Percentiles rank a stretch among this genome's conserved stretches.
These are phyloP conservation scores for Idris sp. DNA, from an alignment of 1,140 invertebrate genomes.

Conservation along the genomic window DNA sequence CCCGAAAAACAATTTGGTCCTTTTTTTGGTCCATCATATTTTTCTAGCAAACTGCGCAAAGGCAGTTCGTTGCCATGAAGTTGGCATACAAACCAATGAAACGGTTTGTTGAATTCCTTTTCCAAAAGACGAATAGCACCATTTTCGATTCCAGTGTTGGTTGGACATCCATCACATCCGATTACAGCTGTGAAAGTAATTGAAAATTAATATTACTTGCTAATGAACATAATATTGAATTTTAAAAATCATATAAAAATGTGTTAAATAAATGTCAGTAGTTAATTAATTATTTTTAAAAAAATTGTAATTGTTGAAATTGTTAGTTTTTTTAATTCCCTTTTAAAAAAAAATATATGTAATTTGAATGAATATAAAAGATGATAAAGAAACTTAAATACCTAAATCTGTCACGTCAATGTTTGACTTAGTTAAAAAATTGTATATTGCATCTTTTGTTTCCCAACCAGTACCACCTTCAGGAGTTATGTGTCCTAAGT, in stretches of 20 bases:
- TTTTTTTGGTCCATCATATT: constrained; percentile 60
- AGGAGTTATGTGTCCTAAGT: constrained; percentile 57
- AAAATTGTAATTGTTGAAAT: too few species aligned
- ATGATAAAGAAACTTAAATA: too few species aligned
- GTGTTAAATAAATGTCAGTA: constrained; percentile 13
- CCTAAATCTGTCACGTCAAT: too few species aligned
- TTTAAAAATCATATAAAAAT: background rate
- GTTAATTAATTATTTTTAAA: too few species aligned
- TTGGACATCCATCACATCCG: constrained; percentile 67
- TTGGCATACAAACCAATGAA: constrained; percentile 65
- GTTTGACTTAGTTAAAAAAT: constrained; percentile 37
- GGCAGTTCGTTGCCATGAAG: constrained; percentile 65
- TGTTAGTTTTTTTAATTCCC: too few species aligned
- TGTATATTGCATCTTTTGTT: constrained; percentile 33
- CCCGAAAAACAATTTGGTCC: constrained; percentile 60
- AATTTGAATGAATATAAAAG: too few species aligned
- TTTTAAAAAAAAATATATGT: too few species aligned
- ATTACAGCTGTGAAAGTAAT: constrained; percentile 41
- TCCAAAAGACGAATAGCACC: constrained; percentile 60
- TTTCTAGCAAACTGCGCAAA: constrained; percentile 64
- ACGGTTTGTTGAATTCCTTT: constrained; percentile 32
- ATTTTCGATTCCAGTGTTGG: constrained; percentile 63
- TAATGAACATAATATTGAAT: background rate
- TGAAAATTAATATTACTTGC: too few species aligned
- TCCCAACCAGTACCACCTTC: too few species aligned